phyloP scores from a whole-genome alignment of 2,113 vertebrate genomes.

The Eurystomus gularis region DNA sequence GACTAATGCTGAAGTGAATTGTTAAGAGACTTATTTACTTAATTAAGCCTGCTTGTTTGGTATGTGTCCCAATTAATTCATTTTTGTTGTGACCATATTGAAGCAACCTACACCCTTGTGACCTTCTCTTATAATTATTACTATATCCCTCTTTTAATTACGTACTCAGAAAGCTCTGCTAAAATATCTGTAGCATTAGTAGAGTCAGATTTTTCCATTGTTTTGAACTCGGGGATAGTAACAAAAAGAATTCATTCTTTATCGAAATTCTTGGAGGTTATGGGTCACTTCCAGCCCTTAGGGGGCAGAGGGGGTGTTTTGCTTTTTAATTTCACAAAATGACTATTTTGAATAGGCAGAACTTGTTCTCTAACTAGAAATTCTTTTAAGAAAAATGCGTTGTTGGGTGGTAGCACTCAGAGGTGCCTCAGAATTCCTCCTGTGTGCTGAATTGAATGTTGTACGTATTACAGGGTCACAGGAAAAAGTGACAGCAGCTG shows the following conservation, averaged over 20 bases:
- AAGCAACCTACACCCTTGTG: constrained; percentile 55
- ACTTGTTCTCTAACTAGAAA: constrained; percentile 3
- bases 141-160: constrained; percentile 48
- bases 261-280: constrained; percentile 6
- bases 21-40: constrained; percentile 61
- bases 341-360: constrained; percentile 22
- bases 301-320: background rate
- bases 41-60: constrained; percentile 61
- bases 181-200: constrained; percentile 19
- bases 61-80: constrained; percentile 63
- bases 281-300: background rate
- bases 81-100: constrained; percentile 55
- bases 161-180: constrained; percentile 49
- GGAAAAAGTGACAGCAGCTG: background rate
- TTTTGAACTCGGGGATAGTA: constrained; percentile 19
- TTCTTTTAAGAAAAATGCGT: background rate
- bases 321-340: constrained; percentile 19
- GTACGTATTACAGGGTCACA: background rate
- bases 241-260: background rate
- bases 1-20: constrained; percentile 62
- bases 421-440: background rate
- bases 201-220: constrained; percentile 29
- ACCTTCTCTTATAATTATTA: constrained; percentile 55
- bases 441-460: background rate
- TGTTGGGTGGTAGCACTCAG: background rate